Percentiles rank a stretch among this genome's conserved stretches.
Conservation (phyloP, 2,888 invertebrate genomes). For the Antitype chi region DNA sequence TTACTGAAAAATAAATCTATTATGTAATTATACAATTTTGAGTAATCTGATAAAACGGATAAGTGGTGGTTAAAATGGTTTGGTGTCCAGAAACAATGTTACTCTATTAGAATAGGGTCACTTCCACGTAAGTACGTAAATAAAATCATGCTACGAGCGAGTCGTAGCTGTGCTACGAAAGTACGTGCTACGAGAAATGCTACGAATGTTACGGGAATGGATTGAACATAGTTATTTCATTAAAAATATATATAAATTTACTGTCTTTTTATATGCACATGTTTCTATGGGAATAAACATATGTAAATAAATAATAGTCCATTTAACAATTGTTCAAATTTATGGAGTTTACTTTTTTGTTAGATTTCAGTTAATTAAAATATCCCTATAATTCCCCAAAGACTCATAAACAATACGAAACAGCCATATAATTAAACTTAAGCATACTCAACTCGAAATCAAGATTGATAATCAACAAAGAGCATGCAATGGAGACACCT, state of each 20-base stretch:
- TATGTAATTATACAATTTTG: neutral
- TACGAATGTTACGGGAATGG: conserved; percentile 17
- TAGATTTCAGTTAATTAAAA: neutral
- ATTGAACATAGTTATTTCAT: neutral
- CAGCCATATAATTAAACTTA: conserved; percentile 20
- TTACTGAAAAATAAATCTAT: neutral
- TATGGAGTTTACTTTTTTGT: neutral
- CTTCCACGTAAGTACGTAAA: too few relatives aligned
- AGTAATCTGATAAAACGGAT: neutral
- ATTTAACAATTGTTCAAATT: neutral
- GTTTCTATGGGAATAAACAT: neutral
- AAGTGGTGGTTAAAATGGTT: neutral
- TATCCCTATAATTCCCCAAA: neutral
- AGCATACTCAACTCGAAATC: conserved; percentile 38
- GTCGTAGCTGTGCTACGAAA: conserved; percentile 20
- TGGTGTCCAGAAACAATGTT: neutral
- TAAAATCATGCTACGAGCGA: conserved; percentile 17
- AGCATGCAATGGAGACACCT: conserved; percentile 35
- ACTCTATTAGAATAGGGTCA: neutral
- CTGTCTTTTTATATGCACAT: neutral
- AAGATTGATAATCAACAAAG: conserved; percentile 57
- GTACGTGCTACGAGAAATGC: conserved; percentile 31
- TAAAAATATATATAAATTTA: neutral
- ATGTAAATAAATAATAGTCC: neutral
- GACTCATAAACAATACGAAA: conserved; percentile 17